phyloP scores from a whole-genome alignment of 2,797 vertebrate species.

The Chelidonichthys spinosus region DNA sequence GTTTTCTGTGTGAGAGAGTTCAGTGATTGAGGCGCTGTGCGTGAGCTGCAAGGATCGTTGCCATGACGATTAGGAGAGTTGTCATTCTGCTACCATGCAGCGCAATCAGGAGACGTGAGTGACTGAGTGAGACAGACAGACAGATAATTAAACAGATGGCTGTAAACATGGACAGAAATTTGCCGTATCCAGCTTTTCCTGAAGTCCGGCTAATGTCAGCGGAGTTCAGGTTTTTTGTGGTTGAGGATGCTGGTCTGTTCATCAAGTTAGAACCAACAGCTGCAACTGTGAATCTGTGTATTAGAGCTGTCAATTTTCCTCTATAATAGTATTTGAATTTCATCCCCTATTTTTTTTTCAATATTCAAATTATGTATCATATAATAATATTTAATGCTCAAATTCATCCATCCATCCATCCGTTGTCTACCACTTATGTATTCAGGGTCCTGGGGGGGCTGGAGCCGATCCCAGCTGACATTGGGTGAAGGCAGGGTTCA shows the following conservation, averaged over 20 bases:
- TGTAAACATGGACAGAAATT: not conserved
- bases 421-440: no score
- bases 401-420: no score
- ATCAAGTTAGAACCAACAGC: not conserved
- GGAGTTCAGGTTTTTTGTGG: not conserved
- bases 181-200: not conserved
- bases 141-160: not conserved
- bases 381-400: no score
- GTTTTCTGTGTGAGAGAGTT: not conserved
- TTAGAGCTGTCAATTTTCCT: no score
- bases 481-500: no score
- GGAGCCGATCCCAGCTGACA: no score
- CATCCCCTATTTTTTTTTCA: no score
- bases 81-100: not conserved
- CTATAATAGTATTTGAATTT: no score
- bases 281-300: not conserved
- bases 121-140: not conserved
- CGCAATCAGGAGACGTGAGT: not conserved
- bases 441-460: no score
- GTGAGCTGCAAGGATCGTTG: not conserved
- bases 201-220: not conserved
- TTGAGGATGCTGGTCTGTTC: no score
- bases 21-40: not conserved
- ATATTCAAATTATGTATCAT: no score
- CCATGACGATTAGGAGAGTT: not conserved